Evolutionary conservation across 2,888 invertebrate species (phyloP).

Genomic region (Aphodius granarius): DNA sequence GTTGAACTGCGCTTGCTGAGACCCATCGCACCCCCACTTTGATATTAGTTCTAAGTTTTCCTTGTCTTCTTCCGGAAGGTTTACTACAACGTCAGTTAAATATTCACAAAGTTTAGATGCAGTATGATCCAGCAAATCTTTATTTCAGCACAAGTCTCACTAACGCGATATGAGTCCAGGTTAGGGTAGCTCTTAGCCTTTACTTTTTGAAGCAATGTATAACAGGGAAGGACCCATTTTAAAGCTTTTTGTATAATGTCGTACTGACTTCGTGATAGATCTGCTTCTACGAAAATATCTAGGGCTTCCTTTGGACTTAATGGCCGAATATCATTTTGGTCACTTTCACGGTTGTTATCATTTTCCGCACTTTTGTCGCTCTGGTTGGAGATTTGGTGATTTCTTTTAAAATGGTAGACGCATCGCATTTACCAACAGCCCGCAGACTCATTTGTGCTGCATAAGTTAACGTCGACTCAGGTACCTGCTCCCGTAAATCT

Average conservation of each 20-base stretch:
- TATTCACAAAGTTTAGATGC: slow-evolving; percentile 22
- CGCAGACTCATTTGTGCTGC: background rate
- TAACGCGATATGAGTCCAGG: background rate
- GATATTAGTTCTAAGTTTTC: slow-evolving; percentile 25
- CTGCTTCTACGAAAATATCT: too few relatives aligned
- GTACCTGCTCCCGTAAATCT: background rate
- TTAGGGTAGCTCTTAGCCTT: background rate
- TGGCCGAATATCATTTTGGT: too few relatives aligned
- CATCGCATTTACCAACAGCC: background rate
- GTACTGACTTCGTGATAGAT: too few relatives aligned
- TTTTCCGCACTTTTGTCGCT: background rate
- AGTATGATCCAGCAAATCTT: slow-evolving; percentile 20
- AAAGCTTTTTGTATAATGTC: too few relatives aligned
- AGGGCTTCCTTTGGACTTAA: too few relatives aligned
- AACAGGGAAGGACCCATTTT: background rate
- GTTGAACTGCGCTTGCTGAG: slow-evolving; percentile 24
- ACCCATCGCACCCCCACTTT: slow-evolving; percentile 37
- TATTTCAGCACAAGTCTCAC: background rate
- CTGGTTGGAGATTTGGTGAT: background rate
- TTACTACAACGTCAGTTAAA: slow-evolving; percentile 25
- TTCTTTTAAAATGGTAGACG: background rate
- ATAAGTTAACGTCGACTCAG: background rate
- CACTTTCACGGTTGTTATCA: too few relatives aligned
- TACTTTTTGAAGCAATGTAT: background rate
- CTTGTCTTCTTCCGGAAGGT: slow-evolving; percentile 25